Percentiles rank a stretch among this genome's conserved stretches.
Conservation (phyloP, 2,888 invertebrate species). For the Drosophila mettleri region DNA sequence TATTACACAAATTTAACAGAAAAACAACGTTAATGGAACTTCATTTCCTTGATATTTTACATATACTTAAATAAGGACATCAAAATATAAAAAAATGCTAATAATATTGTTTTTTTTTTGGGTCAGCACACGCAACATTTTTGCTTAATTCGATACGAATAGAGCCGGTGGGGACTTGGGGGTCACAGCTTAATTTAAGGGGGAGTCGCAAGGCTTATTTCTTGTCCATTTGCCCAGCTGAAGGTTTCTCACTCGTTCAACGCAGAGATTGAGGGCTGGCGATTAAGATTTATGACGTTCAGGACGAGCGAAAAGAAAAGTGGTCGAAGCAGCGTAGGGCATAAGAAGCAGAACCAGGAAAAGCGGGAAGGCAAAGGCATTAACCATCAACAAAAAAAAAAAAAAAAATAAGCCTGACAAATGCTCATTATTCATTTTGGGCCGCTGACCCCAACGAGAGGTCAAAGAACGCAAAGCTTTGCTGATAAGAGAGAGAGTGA, state of each 20-base stretch:
- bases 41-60: slow-evolving; percentile 8
- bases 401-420: slow-evolving; percentile 56
- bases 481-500: slow-evolving; percentile 32
- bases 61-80: slow-evolving; percentile 14
- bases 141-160: slow-evolving; percentile 33
- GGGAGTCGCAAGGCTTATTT: slow-evolving; percentile 16
- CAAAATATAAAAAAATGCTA: slow-evolving; percentile 15
- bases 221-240: slow-evolving; percentile 22
- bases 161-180: not conserved
- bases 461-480: slow-evolving; percentile 56
- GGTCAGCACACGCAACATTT: slow-evolving; percentile 46
- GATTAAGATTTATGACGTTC: slow-evolving; percentile 72
- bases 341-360: not conserved
- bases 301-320: slow-evolving; percentile 22
- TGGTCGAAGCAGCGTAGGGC: no score
- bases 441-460: slow-evolving; percentile 55
- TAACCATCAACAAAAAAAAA: slow-evolving; percentile 37
- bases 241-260: slow-evolving; percentile 28
- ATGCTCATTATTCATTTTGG: slow-evolving; percentile 67
- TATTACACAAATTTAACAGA: not conserved
- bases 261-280: slow-evolving; percentile 45
- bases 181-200: not conserved
- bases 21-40: slow-evolving; percentile 1
- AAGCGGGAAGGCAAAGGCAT: slow-evolving; percentile 43
- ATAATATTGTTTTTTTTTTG: slow-evolving; percentile 19